These are phyloP conservation scores for Melanogrammus aeglefinus DNA, from an alignment of 2,797 vertebrate species.

Conservation along the genomic window DNA sequence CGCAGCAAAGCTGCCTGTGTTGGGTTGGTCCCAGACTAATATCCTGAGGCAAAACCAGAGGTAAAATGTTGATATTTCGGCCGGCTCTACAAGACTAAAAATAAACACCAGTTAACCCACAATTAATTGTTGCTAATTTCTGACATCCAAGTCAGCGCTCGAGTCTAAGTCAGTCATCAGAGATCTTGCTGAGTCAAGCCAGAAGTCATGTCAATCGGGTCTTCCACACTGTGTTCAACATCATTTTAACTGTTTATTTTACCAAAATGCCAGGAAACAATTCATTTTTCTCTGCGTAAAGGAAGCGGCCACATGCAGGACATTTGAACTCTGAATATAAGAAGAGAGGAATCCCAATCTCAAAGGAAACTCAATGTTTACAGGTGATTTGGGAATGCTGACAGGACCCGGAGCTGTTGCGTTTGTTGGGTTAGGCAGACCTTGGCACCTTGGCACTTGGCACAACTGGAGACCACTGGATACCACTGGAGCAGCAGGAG, in stretches of 20 bases:
- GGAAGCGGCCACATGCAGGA: slow-evolving; percentile 66
- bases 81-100: not conserved
- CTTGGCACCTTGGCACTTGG: not conserved
- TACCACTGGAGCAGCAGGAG: no score
- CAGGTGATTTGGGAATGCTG: not conserved
- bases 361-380: slow-evolving; percentile 8
- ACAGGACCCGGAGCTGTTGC: not conserved
- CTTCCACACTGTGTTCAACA: slow-evolving; percentile 61
- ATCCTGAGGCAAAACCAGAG: not conserved
- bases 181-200: not conserved
- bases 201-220: slow-evolving; percentile 10
- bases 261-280: slow-evolving; percentile 65
- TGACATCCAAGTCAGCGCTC: not conserved
- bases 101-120: not conserved
- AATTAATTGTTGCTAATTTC: not conserved
- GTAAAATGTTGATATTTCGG: not conserved
- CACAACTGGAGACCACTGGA: no score
- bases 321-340: slow-evolving; percentile 71
- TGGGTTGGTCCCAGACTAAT: not conserved
- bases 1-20: not conserved
- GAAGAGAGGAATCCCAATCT: slow-evolving; percentile 51
- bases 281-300: slow-evolving; percentile 63
- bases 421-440: not conserved
- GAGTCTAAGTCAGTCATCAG: not conserved
- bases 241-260: slow-evolving; percentile 66